These are phyloP conservation scores for Nematolebias whitei DNA, from an alignment of 2,113 vertebrate species.

Conservation along the genomic window DNA sequence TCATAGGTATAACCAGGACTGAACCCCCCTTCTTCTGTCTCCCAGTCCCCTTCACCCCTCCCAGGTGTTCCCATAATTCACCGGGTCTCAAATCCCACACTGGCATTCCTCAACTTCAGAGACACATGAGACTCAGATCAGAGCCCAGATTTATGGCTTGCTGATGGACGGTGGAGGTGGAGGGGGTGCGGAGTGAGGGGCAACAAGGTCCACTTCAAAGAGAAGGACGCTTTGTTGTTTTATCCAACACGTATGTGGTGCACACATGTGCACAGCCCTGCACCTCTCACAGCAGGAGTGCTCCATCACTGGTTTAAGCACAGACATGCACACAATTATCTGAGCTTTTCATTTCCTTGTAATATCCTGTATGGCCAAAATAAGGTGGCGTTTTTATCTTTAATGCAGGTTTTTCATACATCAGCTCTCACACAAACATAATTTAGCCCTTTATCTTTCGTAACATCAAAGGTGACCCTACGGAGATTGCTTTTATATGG, in stretches of 20 bases:
- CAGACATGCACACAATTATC: constrained; percentile 9
- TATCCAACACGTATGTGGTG: constrained; percentile 20
- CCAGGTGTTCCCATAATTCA: constrained; percentile 78
- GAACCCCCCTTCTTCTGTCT: neutral
- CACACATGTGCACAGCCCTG: constrained; percentile 25
- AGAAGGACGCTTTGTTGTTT: constrained; percentile 71
- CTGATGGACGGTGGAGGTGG: constrained; percentile 56
- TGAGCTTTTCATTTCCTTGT: constrained; percentile 22
- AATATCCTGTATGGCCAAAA: constrained; percentile 9
- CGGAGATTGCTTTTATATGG: constrained; percentile 46
- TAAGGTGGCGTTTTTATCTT: constrained; percentile 6
- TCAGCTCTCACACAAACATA: constrained; percentile 9
- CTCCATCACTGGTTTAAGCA: constrained; percentile 22
- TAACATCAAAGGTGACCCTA: constrained; percentile 64
- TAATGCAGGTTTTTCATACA: constrained; percentile 10
- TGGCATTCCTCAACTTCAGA: constrained; percentile 77
- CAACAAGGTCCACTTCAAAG: constrained; percentile 73
- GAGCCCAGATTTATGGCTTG: constrained; percentile 70
- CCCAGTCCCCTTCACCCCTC: constrained; percentile 32
- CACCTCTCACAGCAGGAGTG: constrained; percentile 58
- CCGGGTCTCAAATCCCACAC: constrained; percentile 61
- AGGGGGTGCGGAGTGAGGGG: constrained; percentile 14
- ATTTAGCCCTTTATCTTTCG: constrained; percentile 54
- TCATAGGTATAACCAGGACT: constrained; percentile 52
- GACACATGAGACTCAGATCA: constrained; percentile 60